Percentiles rank a stretch among this genome's conserved stretches.
Conservation (phyloP, 2,113 vertebrate species). For the Phylloscopus trochilus region DNA sequence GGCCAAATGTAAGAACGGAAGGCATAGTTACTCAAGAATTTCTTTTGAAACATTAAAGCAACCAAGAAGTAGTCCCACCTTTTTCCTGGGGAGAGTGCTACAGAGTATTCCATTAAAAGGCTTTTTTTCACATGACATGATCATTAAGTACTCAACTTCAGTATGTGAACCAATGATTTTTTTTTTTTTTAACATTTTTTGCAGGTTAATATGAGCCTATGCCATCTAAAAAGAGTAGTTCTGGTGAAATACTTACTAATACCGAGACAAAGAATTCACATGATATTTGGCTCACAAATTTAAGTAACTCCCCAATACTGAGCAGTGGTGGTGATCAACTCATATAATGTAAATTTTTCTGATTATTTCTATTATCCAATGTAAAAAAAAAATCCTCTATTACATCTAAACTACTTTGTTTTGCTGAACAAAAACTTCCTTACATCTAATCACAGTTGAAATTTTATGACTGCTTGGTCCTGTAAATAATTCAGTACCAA, state of each 20-base stretch:
- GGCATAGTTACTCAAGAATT: background rate
- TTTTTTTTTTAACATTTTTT: background rate
- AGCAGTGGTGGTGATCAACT: background rate
- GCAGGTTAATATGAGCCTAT: background rate
- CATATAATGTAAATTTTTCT: background rate
- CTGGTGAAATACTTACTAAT: background rate
- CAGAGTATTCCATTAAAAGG: background rate
- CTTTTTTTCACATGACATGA: background rate
- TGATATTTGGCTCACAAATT: background rate
- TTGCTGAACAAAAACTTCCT: conserved; percentile 19
- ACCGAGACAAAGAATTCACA: background rate
- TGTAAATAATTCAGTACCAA: conserved; percentile 54
- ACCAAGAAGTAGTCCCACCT: background rate
- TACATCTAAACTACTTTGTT: background rate
- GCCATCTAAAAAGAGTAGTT: background rate
- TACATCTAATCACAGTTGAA: background rate
- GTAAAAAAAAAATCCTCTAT: background rate
- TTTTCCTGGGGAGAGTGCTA: background rate
- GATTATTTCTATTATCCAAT: background rate
- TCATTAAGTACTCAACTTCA: background rate
- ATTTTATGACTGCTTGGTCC: conserved; percentile 27
- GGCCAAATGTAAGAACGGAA: background rate
- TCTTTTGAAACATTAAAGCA: background rate
- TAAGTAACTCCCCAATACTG: background rate
- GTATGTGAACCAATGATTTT: background rate